A percentile compares a stretch with the other conserved stretches of the same genome.
Conservation (phyloP, 2,113 vertebrate species). For the Melanocharis versteri region DNA sequence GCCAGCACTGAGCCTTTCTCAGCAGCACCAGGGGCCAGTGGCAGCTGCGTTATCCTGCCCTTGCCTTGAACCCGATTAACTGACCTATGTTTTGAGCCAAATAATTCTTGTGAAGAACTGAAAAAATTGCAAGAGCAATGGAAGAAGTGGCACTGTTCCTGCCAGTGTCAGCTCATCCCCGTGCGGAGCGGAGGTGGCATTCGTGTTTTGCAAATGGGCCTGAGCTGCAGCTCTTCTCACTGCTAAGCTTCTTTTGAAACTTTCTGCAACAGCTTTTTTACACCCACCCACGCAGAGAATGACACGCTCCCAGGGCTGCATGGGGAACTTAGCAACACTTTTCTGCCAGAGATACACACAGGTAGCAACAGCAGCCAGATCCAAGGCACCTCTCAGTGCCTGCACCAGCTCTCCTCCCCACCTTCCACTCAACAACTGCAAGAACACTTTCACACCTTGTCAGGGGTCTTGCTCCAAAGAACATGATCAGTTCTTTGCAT, state of each 20-base stretch:
- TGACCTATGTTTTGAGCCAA: neutral
- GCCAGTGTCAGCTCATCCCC: neutral
- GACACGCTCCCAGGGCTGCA: neutral
- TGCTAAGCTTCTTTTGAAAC: constrained; percentile 7
- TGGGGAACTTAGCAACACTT: constrained; percentile 1
- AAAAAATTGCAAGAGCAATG: neutral
- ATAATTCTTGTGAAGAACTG: neutral
- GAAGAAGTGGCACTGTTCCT: neutral
- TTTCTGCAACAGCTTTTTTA: constrained; percentile 30
- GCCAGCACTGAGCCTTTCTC: neutral
- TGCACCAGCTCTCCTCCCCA: neutral
- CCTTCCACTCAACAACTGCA: neutral
- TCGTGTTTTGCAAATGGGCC: neutral
- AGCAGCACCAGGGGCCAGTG: neutral
- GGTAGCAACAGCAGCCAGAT: neutral
- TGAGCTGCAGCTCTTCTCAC: neutral
- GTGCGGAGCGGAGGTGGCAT: neutral
- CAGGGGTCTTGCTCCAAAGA: neutral
- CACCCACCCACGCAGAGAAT: neutral
- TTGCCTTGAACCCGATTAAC: neutral
- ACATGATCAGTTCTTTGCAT: neutral
- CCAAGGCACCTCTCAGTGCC: neutral
- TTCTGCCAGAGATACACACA: neutral
- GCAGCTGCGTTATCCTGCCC: neutral
- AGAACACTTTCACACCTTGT: rapidly evolving